Percentiles rank a stretch among this genome's conserved stretches.
Evolutionary conservation across 2,113 vertebrate genomes (phyloP).

Genomic region (Tyrannus savana): DNA sequence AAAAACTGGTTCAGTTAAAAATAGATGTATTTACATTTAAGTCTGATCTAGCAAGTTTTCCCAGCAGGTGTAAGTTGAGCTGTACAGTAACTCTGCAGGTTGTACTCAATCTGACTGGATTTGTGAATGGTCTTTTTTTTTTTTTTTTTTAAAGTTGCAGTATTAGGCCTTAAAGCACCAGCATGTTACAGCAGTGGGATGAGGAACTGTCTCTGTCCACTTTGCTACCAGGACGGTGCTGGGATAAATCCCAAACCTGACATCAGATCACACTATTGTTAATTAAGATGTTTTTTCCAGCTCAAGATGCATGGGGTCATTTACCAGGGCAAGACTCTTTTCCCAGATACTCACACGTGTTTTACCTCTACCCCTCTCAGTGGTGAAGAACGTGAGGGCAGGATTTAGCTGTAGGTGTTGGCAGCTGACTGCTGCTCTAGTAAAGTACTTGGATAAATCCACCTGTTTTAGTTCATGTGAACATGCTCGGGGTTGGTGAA

Average conservation of each 20-base stretch:
- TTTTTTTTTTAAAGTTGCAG: constrained; percentile 39
- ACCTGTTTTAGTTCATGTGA: neutral
- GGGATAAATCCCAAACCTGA: constrained; percentile 17
- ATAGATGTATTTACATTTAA: constrained; percentile 73
- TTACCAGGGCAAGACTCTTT: neutral
- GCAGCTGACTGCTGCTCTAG: constrained; percentile 22
- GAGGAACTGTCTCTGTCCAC: neutral
- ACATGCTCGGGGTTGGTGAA: neutral
- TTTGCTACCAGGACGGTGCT: neutral
- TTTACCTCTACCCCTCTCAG: neutral
- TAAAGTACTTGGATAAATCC: neutral
- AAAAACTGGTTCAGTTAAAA: constrained; percentile 74
- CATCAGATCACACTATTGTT: neutral
- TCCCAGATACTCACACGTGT: neutral
- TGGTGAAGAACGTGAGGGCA: neutral
- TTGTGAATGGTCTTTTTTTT: neutral
- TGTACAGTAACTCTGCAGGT: constrained; percentile 66
- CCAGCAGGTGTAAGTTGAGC: constrained; percentile 58
- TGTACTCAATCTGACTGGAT: constrained; percentile 25
- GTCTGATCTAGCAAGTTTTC: constrained; percentile 67
- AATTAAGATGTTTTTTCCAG: neutral
- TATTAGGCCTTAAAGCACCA: constrained; percentile 62
- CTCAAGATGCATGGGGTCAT: neutral
- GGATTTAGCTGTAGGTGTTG: neutral
- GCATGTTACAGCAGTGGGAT: constrained; percentile 23